These are phyloP conservation scores for Corvus cornix DNA, from an alignment of 2,113 vertebrate species.

Conservation along the genomic window DNA sequence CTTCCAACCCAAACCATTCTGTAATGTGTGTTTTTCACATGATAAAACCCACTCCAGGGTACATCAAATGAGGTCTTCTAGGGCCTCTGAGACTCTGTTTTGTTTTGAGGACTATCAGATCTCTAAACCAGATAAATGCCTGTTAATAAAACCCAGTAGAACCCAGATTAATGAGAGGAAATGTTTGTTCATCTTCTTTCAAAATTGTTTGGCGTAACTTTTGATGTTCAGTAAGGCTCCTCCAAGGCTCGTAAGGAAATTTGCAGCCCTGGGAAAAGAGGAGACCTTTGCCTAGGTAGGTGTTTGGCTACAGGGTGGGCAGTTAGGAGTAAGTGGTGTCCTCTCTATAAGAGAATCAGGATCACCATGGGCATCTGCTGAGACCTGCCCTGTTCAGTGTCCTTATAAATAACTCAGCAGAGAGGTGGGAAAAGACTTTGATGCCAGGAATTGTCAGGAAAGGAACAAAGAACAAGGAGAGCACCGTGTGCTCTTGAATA, in stretches of 20 bases:
- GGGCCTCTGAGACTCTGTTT: not conserved
- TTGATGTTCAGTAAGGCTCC: not conserved
- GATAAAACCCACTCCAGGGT: not conserved
- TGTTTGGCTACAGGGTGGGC: not conserved
- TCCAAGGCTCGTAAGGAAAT: not conserved
- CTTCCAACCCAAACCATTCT: not conserved
- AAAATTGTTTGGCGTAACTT: not conserved
- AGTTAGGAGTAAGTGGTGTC: not conserved
- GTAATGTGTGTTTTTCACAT: not conserved
- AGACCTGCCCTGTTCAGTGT: not conserved
- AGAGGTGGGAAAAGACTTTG: not conserved
- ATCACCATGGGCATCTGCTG: not conserved
- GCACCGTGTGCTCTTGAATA: fast-evolving
- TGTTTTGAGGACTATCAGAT: not conserved
- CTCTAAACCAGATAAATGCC: not conserved
- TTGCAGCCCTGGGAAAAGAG: not conserved
- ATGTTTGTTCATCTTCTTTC: not conserved
- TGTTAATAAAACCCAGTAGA: not conserved
- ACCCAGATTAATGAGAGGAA: not conserved
- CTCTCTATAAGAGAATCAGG: not conserved
- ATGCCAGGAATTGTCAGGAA: not conserved
- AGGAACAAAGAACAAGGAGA: not conserved
- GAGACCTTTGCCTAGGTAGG: not conserved
- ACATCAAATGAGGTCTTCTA: not conserved
- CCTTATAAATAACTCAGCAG: not conserved